Percentiles rank a stretch among this genome's conserved stretches.
Conservation (phyloP, 2,113 vertebrate species). For the Chauna torquata region DNA sequence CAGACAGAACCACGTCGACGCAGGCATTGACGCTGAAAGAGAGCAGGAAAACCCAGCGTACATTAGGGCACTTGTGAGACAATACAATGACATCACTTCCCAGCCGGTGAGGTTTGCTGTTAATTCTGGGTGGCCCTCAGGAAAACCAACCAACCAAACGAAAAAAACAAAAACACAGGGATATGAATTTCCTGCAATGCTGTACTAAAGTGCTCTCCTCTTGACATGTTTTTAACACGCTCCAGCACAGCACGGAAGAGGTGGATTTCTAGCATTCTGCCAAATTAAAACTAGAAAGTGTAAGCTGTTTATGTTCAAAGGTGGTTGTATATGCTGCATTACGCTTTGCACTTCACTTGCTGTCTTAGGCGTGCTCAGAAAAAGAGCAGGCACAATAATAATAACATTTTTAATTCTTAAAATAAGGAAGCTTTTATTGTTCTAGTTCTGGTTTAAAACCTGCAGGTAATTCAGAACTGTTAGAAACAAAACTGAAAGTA, state of each 20-base stretch:
- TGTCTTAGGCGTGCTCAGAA: not conserved
- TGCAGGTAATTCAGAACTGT: not conserved
- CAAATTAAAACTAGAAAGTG: not conserved
- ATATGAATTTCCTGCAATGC: not conserved
- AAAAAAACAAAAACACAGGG: not conserved
- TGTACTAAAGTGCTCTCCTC: not conserved
- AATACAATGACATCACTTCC: not conserved
- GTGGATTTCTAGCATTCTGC: not conserved
- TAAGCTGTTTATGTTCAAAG: not conserved
- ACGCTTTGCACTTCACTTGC: not conserved
- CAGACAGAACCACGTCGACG: constrained; percentile 93
- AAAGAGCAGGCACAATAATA: not conserved
- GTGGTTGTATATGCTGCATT: fast-evolving
- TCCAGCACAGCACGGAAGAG: not conserved
- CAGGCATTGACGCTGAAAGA: constrained; percentile 90
- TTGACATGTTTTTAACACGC: not conserved
- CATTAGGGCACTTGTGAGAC: not conserved
- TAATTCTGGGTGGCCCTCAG: not conserved
- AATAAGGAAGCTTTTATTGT: not conserved
- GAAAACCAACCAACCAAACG: not conserved
- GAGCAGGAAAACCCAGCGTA: not conserved
- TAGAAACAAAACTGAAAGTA: not conserved
- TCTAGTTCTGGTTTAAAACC: not conserved
- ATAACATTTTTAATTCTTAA: not conserved
- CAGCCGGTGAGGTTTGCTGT: not conserved